Base-by-base conservation (phyloP, 2,797 vertebrate genomes). In the Schizopygopsis pylzovi region DNA sequence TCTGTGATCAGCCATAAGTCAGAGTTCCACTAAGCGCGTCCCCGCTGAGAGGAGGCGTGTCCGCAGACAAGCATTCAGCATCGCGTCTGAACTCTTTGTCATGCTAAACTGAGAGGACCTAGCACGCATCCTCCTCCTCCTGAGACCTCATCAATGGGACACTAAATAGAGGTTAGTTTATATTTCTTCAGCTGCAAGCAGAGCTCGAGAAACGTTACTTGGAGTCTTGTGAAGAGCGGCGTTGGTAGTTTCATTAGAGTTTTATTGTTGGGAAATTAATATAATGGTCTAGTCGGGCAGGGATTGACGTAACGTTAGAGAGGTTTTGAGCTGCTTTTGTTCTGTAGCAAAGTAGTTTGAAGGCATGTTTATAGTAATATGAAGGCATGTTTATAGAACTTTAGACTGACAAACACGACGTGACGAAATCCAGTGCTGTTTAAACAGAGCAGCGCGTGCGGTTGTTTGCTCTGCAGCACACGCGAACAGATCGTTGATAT, bases 61-160 rank as follows among this genome's bases (percentile, higher is more conserved):
- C 87, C 88, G 87, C 65, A 88, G 80, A 84, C 85, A 28, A 28
- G 59, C 89, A 52, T 83, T 73, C 68, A 82, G 59, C 75, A 85
- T 91, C 88, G 89, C 89, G 85, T 93, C 91, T 91, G 89, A 85
- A 90, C 87, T 72, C 91, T 94, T 95, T 95, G 93, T 95, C 93
- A 94, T 93, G 91, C 84, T 89, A 92, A 92, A 93, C 91, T 86
- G 90, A 77, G 79, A 86, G 82, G 79, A 82, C 75, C 70, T 79
- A 67, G 68, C 72, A 87, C 82, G 71, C 89, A 83, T 77, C 84
- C 77, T 28, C 73, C 78, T 63, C 79, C 84, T 47, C 73, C 49
- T 33, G 54, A 73, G 88, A 87, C 86, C 81, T 89, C 91, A 90
- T 91, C 91, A 93, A 85, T 70, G 81, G 91, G 89, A 91, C 85